Percentiles rank a stretch among this genome's conserved stretches.
Conservation (phyloP, 2,888 invertebrate species). For the Callyntrura guangdongensis region DNA sequence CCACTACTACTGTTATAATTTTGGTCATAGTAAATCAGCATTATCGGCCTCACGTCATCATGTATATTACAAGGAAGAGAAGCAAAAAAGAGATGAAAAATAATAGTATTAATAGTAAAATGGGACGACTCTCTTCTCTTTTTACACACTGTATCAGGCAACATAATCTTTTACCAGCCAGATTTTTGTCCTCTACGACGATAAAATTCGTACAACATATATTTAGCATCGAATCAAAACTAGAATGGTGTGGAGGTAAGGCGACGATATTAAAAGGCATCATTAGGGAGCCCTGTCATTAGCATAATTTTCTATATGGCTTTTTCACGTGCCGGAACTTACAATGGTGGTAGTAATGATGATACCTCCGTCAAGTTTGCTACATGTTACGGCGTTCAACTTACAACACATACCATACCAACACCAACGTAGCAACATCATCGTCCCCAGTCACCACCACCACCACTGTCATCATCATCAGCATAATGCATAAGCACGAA, state of each 20-base stretch:
- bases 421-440: background rate
- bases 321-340: slow-evolving; percentile 80
- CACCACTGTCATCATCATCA: background rate
- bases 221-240: slow-evolving; percentile 68
- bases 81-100: slow-evolving; percentile 35
- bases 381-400: background rate
- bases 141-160: background rate
- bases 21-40: slow-evolving; percentile 28
- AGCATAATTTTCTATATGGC: slow-evolving; percentile 76
- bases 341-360: slow-evolving; percentile 56
- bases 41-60: slow-evolving; percentile 41
- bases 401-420: slow-evolving; percentile 5
- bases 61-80: slow-evolving; percentile 31
- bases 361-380: slow-evolving; percentile 29
- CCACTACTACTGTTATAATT: slow-evolving; percentile 34
- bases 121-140: slow-evolving; percentile 20
- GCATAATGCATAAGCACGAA: background rate
- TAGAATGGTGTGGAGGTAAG: slow-evolving; percentile 52
- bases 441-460: background rate
- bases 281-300: slow-evolving; percentile 78
- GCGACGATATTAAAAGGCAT: slow-evolving; percentile 79
- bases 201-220: slow-evolving; percentile 49
- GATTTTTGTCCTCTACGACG: slow-evolving; percentile 43
- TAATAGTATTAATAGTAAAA: slow-evolving; percentile 38
- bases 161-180: background rate